These are phyloP conservation scores for Epinotia ramella DNA, from an alignment of 2,888 invertebrate genomes.

Conservation along the genomic window DNA sequence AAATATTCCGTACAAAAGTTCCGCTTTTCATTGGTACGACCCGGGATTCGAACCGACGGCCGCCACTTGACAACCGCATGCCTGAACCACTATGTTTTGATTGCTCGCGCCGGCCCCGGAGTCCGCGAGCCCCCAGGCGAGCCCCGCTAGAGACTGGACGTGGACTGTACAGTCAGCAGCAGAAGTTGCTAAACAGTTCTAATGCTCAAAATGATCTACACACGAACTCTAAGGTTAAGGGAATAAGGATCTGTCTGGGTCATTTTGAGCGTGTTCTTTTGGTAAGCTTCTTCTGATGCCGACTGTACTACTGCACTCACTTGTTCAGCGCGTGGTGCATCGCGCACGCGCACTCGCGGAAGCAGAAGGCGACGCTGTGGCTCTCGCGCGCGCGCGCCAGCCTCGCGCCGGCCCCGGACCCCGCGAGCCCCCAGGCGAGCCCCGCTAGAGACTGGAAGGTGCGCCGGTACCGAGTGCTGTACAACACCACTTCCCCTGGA, in stretches of 20 bases:
- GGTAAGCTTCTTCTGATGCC: too few species aligned
- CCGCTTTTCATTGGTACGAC: too few species aligned
- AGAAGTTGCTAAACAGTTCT: too few species aligned
- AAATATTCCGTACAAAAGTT: too few species aligned
- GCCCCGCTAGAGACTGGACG: constrained; percentile 74
- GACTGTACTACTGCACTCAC: constrained; percentile 54
- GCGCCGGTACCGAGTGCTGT: constrained; percentile 93
- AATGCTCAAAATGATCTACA: too few species aligned
- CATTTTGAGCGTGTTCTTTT: too few species aligned
- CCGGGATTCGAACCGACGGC: too few species aligned
- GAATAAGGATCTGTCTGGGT: too few species aligned
- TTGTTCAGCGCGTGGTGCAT: constrained; percentile 86
- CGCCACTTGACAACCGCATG: too few species aligned
- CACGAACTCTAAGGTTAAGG: too few species aligned
- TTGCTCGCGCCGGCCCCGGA: constrained; percentile 65
- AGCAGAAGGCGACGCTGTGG: constrained; percentile 94
- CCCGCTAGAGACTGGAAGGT: constrained; percentile 96
- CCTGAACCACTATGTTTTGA: too few species aligned
- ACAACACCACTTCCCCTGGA: constrained; percentile 87
- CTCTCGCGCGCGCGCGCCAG: constrained; percentile 90
- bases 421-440: constrained; percentile 84
- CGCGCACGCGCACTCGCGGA: constrained; percentile 92
- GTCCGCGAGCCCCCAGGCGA: constrained; percentile 83
- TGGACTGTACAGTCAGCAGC: background rate
- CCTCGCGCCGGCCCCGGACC: constrained; percentile 70